phyloP scores from a whole-genome alignment of 2,888 invertebrate species.

The Drosophila macrospina region DNA sequence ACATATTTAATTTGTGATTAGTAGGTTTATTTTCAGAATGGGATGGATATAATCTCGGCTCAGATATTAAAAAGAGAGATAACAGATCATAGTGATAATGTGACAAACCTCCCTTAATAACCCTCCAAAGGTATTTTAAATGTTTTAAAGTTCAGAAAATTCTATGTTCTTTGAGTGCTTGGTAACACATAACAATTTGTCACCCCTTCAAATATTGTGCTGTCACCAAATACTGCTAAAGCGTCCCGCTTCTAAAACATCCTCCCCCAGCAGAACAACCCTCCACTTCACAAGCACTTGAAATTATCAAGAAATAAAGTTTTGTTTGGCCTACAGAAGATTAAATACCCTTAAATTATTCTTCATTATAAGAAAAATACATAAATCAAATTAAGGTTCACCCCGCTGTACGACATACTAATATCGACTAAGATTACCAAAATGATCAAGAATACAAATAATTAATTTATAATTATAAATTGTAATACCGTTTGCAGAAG shows the following conservation, averaged over 20 bases:
- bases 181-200: constrained; percentile 7
- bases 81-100: constrained; percentile 37
- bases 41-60: constrained; percentile 18
- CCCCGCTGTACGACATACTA: too few species aligned
- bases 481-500: too few species aligned
- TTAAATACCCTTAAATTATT: constrained; percentile 1
- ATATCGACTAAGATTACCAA: too few species aligned
- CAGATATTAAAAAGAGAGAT: constrained; percentile 17
- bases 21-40: constrained; percentile 27
- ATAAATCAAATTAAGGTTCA: too few species aligned
- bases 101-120: constrained; percentile 54
- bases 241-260: not conserved
- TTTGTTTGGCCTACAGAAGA: not conserved
- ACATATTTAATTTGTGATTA: constrained; percentile 4
- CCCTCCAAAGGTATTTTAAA: constrained; percentile 31
- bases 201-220: constrained; percentile 19
- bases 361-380: not conserved
- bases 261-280: not conserved
- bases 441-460: not conserved
- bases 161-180: constrained; percentile 20
- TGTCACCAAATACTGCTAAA: not conserved
- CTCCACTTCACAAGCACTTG: not conserved
- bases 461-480: not conserved
- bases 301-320: not conserved
- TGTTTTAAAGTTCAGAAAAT: constrained; percentile 4